Conservation (phyloP, 2,888 invertebrate genomes). For the Ormyrus pomaceus region DNA sequence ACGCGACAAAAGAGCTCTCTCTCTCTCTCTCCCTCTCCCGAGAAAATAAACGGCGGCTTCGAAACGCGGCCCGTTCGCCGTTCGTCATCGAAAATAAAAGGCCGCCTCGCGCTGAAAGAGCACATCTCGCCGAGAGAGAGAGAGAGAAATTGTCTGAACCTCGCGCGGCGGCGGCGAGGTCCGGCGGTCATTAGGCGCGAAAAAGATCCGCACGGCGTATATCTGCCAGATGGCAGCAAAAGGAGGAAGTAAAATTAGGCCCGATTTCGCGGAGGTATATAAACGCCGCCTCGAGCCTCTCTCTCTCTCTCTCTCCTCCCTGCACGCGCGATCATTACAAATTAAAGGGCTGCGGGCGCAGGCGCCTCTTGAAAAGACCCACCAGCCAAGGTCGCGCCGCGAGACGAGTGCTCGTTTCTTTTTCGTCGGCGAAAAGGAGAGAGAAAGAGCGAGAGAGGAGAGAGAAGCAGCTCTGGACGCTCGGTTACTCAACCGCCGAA, state of each 20-base stretch:
- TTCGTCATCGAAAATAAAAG: constrained; percentile 18
- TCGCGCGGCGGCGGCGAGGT: not conserved
- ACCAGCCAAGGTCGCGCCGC: not conserved
- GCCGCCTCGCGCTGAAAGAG: not conserved
- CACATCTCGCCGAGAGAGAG: not conserved
- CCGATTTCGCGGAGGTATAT: constrained; percentile 25
- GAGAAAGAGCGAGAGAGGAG: no score
- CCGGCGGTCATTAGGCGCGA: constrained; percentile 11
- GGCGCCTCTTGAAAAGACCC: not conserved
- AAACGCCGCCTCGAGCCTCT: constrained; percentile 6
- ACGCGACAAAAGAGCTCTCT: not conserved
- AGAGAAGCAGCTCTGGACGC: no score
- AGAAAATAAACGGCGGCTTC: constrained; percentile 8
- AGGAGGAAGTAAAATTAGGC: constrained; percentile 39
- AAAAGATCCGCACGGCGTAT: not conserved
- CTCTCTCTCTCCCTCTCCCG: no score
- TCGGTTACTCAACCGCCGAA: constrained; percentile 33
- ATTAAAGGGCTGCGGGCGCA: not conserved
- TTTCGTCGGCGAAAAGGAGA: not conserved
- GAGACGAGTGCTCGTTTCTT: not conserved
- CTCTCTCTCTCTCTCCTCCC: not conserved
- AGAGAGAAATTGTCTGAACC: not conserved
- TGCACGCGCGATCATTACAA: not conserved
- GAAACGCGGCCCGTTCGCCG: not conserved
- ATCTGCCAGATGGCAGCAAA: constrained; percentile 39